A percentile compares a stretch with the other conserved stretches of the same genome.
phyloP scores from a whole-genome alignment of 2,888 invertebrate species.

The Conops quadrifasciatus region DNA sequence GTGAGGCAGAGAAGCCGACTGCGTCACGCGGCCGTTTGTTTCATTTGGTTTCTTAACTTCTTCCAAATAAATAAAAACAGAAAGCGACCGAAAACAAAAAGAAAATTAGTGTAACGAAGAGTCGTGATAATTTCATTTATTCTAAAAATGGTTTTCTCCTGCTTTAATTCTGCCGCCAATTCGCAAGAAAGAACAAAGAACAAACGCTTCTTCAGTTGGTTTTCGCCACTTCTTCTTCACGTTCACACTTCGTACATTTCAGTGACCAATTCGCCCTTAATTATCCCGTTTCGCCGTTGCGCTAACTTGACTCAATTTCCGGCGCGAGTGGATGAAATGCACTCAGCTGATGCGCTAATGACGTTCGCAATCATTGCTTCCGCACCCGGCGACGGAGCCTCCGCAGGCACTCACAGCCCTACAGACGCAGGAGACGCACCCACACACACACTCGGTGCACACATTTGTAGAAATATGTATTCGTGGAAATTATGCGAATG shows the following conservation, averaged over 20 bases:
- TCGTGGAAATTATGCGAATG: not conserved
- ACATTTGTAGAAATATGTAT: not conserved
- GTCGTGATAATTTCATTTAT: no score
- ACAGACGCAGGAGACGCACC: not conserved
- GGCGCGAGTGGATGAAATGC: constrained; percentile 10
- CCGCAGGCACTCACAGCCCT: not conserved
- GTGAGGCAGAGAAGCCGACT: no score
- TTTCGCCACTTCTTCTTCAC: no score
- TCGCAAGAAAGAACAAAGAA: no score
- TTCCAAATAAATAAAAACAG: no score
- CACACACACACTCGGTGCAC: not conserved
- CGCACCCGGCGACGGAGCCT: not conserved
- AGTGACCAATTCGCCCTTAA: not conserved
- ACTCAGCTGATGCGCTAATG: constrained; percentile 8
- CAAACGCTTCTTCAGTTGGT: no score
- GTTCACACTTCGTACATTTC: constrained; percentile 9
- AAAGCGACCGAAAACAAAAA: no score
- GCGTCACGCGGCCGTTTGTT: no score
- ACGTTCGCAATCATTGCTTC: constrained; percentile 22
- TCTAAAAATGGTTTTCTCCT: no score
- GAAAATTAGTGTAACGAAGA: no score
- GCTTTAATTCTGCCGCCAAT: no score
- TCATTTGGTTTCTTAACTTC: no score
- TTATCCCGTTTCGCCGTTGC: constrained; percentile 1
- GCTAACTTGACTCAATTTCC: constrained; percentile 5